A percentile compares a stretch with the other conserved stretches of the same genome.
phyloP scores from a whole-genome alignment of 1,140 invertebrate genomes.

The Zeugodacus cucurbitae region DNA sequence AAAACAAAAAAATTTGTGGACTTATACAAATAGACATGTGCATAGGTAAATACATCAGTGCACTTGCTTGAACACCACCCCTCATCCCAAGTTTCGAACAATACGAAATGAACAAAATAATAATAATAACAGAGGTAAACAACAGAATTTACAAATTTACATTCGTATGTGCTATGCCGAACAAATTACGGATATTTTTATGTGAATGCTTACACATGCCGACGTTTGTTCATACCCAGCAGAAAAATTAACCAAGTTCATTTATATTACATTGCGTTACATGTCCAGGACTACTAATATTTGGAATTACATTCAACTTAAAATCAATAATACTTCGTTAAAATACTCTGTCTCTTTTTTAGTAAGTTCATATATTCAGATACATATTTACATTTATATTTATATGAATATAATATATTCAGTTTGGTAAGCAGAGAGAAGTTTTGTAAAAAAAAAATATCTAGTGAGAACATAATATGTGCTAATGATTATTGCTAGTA shows the following conservation, averaged over 20 bases:
- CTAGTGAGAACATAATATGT: too few species aligned
- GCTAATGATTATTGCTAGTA: too few species aligned
- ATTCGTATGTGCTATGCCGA: neutral
- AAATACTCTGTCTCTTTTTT: too few species aligned
- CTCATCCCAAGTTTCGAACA: neutral
- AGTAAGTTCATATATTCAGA: too few species aligned
- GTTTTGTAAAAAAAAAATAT: too few species aligned
- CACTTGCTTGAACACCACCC: neutral
- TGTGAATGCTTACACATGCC: neutral
- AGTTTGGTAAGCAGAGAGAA: too few species aligned
- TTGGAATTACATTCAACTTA: too few species aligned
- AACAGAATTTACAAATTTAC: neutral
- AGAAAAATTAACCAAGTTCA: neutral
- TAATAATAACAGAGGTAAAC: conserved; percentile 8
- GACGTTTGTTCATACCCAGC: neutral
- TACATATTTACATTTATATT: too few species aligned
- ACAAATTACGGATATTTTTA: neutral
- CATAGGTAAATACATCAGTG: neutral
- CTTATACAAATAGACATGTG: neutral
- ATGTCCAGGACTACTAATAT: neutral
- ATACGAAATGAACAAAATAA: neutral
- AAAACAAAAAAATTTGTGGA: neutral
- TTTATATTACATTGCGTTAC: neutral
- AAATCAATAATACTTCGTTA: too few species aligned
- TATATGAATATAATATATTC: too few species aligned